Conservation (phyloP, 2,797 vertebrate species). For the Coreius guichenoti region DNA sequence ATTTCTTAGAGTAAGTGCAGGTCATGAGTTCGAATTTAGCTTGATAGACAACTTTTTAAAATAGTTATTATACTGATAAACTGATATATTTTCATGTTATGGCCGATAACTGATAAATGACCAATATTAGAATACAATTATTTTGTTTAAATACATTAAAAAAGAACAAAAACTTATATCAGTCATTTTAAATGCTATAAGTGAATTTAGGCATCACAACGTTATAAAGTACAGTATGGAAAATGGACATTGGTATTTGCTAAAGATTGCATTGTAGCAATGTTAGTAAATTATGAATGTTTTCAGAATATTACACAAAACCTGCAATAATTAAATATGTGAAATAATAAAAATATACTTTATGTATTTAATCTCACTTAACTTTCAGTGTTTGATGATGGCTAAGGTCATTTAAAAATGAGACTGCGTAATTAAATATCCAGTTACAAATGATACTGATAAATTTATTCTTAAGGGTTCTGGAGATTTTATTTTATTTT, state of each 20-base stretch:
- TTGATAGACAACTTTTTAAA: neutral
- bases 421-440: neutral
- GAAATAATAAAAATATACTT: too few species aligned
- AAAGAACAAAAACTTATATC: neutral
- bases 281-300: too few species aligned
- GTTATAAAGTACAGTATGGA: neutral
- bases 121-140: neutral
- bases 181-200: neutral
- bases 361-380: too few species aligned
- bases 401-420: neutral
- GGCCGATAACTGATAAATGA: neutral
- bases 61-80: neutral
- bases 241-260: too few species aligned
- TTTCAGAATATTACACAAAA: too few species aligned
- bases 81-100: neutral
- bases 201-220: neutral
- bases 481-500: too few species aligned
- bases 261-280: too few species aligned
- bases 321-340: too few species aligned
- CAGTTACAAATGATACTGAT: neutral
- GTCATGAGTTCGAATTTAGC: slow-evolving; percentile 12
- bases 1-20: neutral
- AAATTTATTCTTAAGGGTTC: neutral
- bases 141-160: neutral
- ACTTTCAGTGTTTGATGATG: neutral